Base-by-base conservation (phyloP, 2,888 invertebrate genomes). In the Zele albiditarsus region DNA sequence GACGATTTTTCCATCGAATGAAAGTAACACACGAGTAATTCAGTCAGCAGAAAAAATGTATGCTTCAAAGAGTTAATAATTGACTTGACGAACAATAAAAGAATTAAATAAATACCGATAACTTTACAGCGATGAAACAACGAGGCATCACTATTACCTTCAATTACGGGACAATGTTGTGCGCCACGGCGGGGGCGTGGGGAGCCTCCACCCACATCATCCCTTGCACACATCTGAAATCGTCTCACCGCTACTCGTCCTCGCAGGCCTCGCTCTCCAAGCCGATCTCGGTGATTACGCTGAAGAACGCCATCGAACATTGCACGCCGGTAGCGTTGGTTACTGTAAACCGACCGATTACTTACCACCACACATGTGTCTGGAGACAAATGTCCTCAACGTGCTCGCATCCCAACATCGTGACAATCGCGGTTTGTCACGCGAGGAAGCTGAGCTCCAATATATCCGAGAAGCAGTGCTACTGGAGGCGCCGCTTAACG, bases 71-170 rank as follows among this genome's bases (percentile, higher is more conserved):
- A 12, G 38, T 38, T 38, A 12, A 8, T 38, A 12, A 12, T 38
- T 8, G 0, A 38, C 0, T 38, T 8, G 38, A 2, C 12, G 38
- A 38, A 8, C 3, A 6, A 12, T 38, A 38, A 2, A 38, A 12
- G 12, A 38, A 8, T 38, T 53, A n/a, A 65, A 20, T 42, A 38
- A 46, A 33, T 66, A 33, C 42, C 2, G 53, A 27, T 65, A 5
- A 31, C 58, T 77, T 60, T 83, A 53, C 83, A 92, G 94, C 90
- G 97, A 98, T 92, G 97, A 97, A 87, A 93, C 95, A 83, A 96
- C 97, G 72, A 92, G 97, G 76, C 96, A 97, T 89, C 95, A 98
- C 88, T 99, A 98, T 90, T 99, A 97, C 91, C 92, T 97, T 84
- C 98, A 99, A 91, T 91, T 99, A 88, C 95, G 97, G 80, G 94